Base-by-base conservation (phyloP, 2,797 vertebrate species). In the Nothura maculosa region DNA sequence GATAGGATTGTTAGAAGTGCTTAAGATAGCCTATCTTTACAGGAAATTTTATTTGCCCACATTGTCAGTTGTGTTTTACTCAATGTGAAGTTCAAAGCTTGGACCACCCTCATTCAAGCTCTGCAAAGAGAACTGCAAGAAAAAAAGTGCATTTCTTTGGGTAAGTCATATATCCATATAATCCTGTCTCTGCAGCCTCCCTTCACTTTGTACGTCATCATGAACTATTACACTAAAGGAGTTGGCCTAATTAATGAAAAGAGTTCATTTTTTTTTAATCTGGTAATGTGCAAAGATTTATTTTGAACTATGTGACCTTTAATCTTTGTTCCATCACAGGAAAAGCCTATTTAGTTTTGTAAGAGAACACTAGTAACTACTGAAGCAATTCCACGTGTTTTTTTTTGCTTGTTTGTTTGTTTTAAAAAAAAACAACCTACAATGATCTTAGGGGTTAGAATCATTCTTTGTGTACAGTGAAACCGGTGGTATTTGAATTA, bases 331-430 rank as follows among this genome's bases (percentile, higher is more conserved):
- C 70, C 90, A 91, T 48, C 85, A 85, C 94, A 92, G 94, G 94
- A 96, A 95, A 96, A 94, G 78, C 81, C 70, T 92, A 92, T 88
- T 95, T 96, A 93, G 89, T 91, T 94, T 94, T 92, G 77, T 88
- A 92, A 91, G 78, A 68, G 85, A 94, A 93, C 90, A 88, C 67
- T 82, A 91, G 90, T 88, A 94, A 90, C 81, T 90, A 80, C 15
- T 91, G 92, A 84, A 95, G 64, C 68, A 81, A 91, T 88, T 92
- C 90, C 93, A 96, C 91, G 36, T 69, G 34, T 16, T 7, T 3
- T 57, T 92, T 80, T 90, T 14, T 47, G 38, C 12, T 48, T 48
- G 6, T 48, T 25, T 48, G 12, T 24, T 48, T 48, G 24, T 48
- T 48, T 48, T 47, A 8, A 45, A 73, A 80, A 60, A 93, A 85